Evolutionary conservation across 2,888 invertebrate species (phyloP).

Genomic region (Branchellion lobata): DNA sequence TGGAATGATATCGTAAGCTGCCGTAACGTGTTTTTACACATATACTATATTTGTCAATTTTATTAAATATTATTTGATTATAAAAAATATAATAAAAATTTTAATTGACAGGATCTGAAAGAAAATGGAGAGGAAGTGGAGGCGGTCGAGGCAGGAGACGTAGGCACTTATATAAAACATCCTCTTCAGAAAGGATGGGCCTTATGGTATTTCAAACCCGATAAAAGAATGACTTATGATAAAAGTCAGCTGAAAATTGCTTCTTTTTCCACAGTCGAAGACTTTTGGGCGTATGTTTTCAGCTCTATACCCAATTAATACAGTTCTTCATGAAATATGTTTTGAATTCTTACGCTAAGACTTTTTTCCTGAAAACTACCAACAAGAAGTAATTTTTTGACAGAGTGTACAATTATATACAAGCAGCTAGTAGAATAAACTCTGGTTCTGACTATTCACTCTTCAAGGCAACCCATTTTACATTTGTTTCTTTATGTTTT

Average conservation of each 20-base stretch:
- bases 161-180: slow-evolving; percentile 71
- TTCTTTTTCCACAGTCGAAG: slow-evolving; percentile 94
- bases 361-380: neutral
- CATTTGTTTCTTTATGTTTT: too few species aligned
- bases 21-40: too few species aligned
- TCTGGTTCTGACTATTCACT: slow-evolving; percentile 78
- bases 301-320: too few species aligned
- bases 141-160: neutral
- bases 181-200: slow-evolving; percentile 94
- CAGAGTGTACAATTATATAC: slow-evolving; percentile 87
- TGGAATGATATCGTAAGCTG: too few species aligned
- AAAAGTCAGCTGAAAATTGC: slow-evolving; percentile 90
- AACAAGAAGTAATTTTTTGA: slow-evolving; percentile 55
- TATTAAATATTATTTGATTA: too few species aligned
- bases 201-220: slow-evolving; percentile 94
- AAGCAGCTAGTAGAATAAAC: slow-evolving; percentile 79
- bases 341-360: neutral
- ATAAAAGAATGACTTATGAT: slow-evolving; percentile 81
- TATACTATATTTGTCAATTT: too few species aligned
- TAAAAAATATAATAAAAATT: too few species aligned
- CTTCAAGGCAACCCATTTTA: slow-evolving; percentile 64
- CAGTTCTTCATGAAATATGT: neutral
- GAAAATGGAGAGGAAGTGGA: slow-evolving; percentile 4
- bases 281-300: slow-evolving; percentile 91
- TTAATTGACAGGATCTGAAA: neutral